phyloP scores from a whole-genome alignment of 2,113 vertebrate genomes.

The Smithornis capensis region DNA sequence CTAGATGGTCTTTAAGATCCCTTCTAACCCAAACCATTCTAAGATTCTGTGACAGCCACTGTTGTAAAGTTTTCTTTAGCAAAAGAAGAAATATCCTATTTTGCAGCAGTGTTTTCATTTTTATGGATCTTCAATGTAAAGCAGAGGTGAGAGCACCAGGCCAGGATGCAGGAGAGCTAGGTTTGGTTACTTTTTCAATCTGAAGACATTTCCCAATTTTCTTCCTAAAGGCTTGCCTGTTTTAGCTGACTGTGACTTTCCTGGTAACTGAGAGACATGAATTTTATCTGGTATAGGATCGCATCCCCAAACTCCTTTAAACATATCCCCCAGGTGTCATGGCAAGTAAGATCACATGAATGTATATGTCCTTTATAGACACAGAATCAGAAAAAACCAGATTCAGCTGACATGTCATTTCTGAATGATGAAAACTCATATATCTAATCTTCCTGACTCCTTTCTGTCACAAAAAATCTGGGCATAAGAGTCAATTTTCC shows the following conservation, averaged over 20 bases:
- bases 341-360: background rate
- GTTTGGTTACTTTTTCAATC: background rate
- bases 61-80: background rate
- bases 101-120: background rate
- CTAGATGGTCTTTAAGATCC: too few relatives aligned
- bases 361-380: background rate
- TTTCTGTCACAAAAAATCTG: background rate
- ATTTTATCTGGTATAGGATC: background rate
- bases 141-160: background rate
- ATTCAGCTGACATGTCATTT: background rate
- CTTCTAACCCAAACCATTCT: background rate
- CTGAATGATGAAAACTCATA: background rate
- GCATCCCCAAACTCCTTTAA: background rate
- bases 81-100: background rate
- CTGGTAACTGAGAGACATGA: background rate
- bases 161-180: background rate
- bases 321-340: background rate
- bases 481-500: background rate
- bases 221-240: background rate
- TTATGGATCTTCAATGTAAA: background rate
- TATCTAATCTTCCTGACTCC: background rate
- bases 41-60: background rate
- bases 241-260: background rate
- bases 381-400: background rate
- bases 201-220: background rate